Percentiles rank a stretch among this genome's conserved stretches.
Conservation (phyloP, 2,113 vertebrate species). For the Entomyzon cyanotis region DNA sequence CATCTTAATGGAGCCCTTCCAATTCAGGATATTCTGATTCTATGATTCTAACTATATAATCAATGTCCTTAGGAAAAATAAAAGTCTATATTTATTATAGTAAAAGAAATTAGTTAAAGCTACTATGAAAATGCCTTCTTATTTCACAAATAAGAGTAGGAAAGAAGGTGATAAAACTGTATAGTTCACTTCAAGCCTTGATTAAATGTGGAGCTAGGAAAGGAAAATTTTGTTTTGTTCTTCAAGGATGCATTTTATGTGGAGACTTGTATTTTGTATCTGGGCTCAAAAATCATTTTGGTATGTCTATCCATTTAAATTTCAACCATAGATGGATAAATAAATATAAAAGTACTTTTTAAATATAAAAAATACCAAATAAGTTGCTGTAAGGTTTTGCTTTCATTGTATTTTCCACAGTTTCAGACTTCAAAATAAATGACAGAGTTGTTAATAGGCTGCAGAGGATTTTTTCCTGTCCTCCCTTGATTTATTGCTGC, state of each 20-base stretch:
- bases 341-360: constrained; percentile 21
- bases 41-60: constrained; percentile 23
- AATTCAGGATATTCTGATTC: neutral
- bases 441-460: constrained; percentile 53
- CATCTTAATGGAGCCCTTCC: neutral
- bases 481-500: constrained; percentile 54
- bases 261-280: constrained; percentile 18
- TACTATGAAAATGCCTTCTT: constrained; percentile 37
- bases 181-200: neutral
- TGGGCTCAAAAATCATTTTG: neutral
- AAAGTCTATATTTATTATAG: constrained; percentile 24
- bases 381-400: neutral
- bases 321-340: neutral
- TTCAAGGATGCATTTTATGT: constrained; percentile 1
- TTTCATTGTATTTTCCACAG: constrained; percentile 4
- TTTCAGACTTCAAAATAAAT: constrained; percentile 61
- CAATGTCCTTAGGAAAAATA: constrained; percentile 53
- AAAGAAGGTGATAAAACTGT: constrained; percentile 25
- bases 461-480: constrained; percentile 23
- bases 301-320: constrained; percentile 5
- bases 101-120: constrained; percentile 39
- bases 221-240: constrained; percentile 14
- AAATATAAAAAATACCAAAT: neutral
- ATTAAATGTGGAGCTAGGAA: neutral
- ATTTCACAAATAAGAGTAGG: constrained; percentile 41